Evolutionary conservation across 2,113 vertebrate species (phyloP).

Genomic region (Anas platyrhynchos): DNA sequence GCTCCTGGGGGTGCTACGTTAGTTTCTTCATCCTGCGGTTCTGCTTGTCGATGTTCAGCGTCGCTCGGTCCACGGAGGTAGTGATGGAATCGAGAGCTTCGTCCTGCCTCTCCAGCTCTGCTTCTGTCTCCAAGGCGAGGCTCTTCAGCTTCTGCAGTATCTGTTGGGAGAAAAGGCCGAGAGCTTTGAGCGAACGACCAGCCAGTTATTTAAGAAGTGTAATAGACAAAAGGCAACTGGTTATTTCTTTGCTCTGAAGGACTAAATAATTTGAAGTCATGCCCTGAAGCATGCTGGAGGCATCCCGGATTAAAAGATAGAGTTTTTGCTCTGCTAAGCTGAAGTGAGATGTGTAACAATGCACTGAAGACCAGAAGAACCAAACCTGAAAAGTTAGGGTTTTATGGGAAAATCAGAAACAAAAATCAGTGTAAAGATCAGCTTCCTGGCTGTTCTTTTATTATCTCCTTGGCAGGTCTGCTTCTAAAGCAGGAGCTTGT

Average conservation of each 20-base stretch:
- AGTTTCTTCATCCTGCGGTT: conserved; percentile 86
- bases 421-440: background rate
- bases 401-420: background rate
- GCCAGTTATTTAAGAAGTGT: rapidly evolving
- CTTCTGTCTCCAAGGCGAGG: conserved; percentile 89
- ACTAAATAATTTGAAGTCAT: background rate
- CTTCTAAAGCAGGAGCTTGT: background rate
- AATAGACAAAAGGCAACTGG: rapidly evolving
- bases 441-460: background rate
- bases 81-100: conserved; percentile 85
- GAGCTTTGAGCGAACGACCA: rapidly evolving
- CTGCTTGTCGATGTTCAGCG: conserved; percentile 85
- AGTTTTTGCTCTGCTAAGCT: background rate
- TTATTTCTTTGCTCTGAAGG: rapidly evolving
- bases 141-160: conserved; percentile 90
- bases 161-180: conserved; percentile 57
- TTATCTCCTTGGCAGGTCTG: background rate
- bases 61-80: conserved; percentile 81
- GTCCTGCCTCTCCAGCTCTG: conserved; percentile 91
- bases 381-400: background rate
- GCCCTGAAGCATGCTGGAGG: background rate
- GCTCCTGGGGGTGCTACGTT: conserved; percentile 58
- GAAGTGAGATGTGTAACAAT: background rate
- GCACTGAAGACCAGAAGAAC: background rate
- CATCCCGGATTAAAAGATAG: background rate